Base-by-base conservation (phyloP, 2,797 vertebrate species). In the Alectoris magna region DNA sequence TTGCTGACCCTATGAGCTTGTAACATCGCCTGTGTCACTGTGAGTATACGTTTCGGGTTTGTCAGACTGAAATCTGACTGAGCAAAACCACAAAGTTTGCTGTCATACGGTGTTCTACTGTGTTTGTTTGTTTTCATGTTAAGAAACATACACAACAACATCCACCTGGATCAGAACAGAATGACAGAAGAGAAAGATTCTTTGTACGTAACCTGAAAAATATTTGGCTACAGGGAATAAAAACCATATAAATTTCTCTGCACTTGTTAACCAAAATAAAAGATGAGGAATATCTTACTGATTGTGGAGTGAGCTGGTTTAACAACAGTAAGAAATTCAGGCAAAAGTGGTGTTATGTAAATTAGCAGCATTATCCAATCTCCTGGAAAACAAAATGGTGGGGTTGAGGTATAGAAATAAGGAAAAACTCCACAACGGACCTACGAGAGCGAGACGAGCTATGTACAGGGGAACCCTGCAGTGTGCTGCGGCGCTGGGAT, bases 71-170 rank as follows among this genome's bases (percentile, higher is more conserved):
- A 91, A 86, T 83, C 53, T 59, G 75, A 96, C 76, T 36, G 34
- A 93, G 97, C 96, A 97, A 97, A 97, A 94, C 95, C 95, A 94
- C 38, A 95, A 96, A 97, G 93, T 96, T 94, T 95, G 95, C 96
- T 1, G 10, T 87, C 89, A 84, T 66, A 48, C 36, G 92, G n/a
- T 90, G 13, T 41, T 83, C 85, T 92, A 34, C 3, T 39, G 76
- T 43, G 34, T 12, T 70, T 77, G 77, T 29, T 82, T 91, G 74
- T 69, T 84, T 94, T 93, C 48, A 79, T 21, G 31, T 85, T 76
- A 39, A 85, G 91, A 93, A 84, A 78, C 51, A 55, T 36, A 46
- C 4, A 72, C 39, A 87, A 63, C 84, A 80, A 89, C 39, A 22
- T 59, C 63, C 64, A 90, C 24, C 39, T 43, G 70, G 72, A 86